These are phyloP conservation scores for Lacanobia oleracea DNA, from an alignment of 2,888 invertebrate genomes.

Conservation along the genomic window DNA sequence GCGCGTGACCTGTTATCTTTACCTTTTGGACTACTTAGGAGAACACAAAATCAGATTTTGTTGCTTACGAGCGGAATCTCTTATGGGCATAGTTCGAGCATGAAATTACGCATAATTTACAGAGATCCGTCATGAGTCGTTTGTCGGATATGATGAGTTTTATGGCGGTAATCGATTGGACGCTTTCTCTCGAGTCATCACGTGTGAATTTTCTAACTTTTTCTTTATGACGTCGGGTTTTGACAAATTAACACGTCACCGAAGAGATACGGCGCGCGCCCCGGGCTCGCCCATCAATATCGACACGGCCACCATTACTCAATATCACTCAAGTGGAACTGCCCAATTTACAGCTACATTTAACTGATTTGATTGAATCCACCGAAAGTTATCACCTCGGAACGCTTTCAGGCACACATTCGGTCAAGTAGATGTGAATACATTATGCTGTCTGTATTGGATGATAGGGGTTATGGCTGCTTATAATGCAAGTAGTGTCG, in stretches of 20 bases:
- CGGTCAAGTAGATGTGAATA: slow-evolving; percentile 64
- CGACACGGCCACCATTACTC: slow-evolving; percentile 85
- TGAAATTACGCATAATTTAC: slow-evolving; percentile 43
- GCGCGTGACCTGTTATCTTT: slow-evolving; percentile 87
- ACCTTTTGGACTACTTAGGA: slow-evolving; percentile 77
- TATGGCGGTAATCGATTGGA: slow-evolving; percentile 56
- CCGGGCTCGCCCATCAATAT: slow-evolving; percentile 85
- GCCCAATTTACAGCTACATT: slow-evolving; percentile 89
- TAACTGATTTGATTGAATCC: slow-evolving; percentile 89
- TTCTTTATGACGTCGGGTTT: slow-evolving; percentile 83
- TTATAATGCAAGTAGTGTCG: slow-evolving; percentile 37
- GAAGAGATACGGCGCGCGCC: slow-evolving; percentile 80
- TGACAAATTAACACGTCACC: slow-evolving; percentile 87
- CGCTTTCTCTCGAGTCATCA: slow-evolving; percentile 54
- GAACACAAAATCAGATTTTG: slow-evolving; percentile 79
- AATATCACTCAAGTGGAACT: slow-evolving; percentile 89
- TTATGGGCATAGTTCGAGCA: slow-evolving; percentile 45
- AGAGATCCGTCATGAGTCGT: slow-evolving; percentile 13
- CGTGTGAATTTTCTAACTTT: slow-evolving; percentile 77
- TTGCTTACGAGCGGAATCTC: slow-evolving; percentile 61
- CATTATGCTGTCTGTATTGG: slow-evolving; percentile 21
- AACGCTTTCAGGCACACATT: slow-evolving; percentile 62
- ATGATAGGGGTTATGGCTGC: slow-evolving; percentile 14
- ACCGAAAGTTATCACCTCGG: slow-evolving; percentile 81
- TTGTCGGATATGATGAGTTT: slow-evolving; percentile 28